These are phyloP conservation scores for Adela reaumurella DNA, from an alignment of 2,888 invertebrate genomes.

Conservation along the genomic window DNA sequence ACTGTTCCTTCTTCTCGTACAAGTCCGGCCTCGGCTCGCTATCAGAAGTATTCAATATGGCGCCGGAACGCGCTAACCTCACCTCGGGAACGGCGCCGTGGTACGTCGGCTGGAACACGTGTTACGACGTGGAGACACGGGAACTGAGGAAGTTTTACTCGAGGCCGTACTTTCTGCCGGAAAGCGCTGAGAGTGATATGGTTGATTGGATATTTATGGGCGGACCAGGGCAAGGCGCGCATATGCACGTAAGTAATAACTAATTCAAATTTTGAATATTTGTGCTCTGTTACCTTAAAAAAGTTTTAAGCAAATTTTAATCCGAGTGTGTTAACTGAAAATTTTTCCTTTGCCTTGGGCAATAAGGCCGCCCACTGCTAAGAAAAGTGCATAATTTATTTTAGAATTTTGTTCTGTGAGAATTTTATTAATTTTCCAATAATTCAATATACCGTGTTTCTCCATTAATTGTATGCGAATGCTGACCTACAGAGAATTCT, in stretches of 20 bases:
- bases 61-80: slow-evolving; percentile 62
- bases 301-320: too few species aligned
- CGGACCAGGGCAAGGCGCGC: slow-evolving; percentile 89
- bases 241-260: slow-evolving; percentile 80
- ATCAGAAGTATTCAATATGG: slow-evolving; percentile 81
- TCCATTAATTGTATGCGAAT: too few species aligned
- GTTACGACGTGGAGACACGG: slow-evolving; percentile 78
- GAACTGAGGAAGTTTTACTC: slow-evolving; percentile 73
- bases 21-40: slow-evolving; percentile 79
- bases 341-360: too few species aligned
- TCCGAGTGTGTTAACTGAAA: too few species aligned
- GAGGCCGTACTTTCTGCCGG: slow-evolving; percentile 86
- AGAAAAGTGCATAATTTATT: too few species aligned
- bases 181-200: slow-evolving; percentile 80
- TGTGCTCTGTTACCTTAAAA: too few species aligned
- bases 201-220: slow-evolving; percentile 98
- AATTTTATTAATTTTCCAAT: too few species aligned
- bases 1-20: slow-evolving; percentile 94
- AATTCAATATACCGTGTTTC: too few species aligned
- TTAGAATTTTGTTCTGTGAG: too few species aligned
- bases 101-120: slow-evolving; percentile 90
- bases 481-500: too few species aligned
- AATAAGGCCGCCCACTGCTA: too few species aligned
- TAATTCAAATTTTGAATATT: too few species aligned
- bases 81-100: slow-evolving; percentile 61